Evolutionary conservation across 1,140 invertebrate species (phyloP).

Genomic region (Bradysia coprophila): DNA sequence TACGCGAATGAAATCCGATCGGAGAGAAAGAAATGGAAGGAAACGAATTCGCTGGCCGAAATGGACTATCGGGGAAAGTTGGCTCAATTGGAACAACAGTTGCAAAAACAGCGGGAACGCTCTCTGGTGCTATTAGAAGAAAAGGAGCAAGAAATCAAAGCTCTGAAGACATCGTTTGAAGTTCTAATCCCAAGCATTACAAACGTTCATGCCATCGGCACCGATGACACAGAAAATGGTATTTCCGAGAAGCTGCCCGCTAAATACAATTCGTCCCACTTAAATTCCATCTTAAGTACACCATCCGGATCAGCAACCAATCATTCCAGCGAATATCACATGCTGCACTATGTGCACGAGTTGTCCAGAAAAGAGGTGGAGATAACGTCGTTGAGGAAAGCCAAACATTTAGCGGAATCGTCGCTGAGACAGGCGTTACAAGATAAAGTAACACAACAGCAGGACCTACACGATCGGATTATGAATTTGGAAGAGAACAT

Average conservation of each 20-base stretch:
- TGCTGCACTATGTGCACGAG: constrained; percentile 73
- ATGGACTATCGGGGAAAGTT: constrained; percentile 34
- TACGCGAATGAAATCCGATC: constrained; percentile 22
- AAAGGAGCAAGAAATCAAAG: constrained; percentile 58
- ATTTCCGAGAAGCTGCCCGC: constrained; percentile 5
- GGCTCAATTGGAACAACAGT: constrained; percentile 45
- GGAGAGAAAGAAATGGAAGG: constrained; percentile 37
- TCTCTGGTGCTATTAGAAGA: constrained; percentile 58
- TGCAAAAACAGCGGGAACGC: constrained; percentile 58
- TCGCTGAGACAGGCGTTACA: constrained; percentile 42
- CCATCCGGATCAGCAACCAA: not conserved
- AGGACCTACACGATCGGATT: constrained; percentile 35
- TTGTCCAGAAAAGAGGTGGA: constrained; percentile 63
- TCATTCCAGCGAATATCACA: constrained; percentile 28
- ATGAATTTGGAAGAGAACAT: constrained; percentile 34
- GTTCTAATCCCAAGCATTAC: constrained; percentile 19
- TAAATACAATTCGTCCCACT: not conserved
- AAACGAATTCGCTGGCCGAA: constrained; percentile 31
- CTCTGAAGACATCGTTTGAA: constrained; percentile 37
- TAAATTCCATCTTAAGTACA: not conserved
- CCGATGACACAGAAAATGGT: constrained; percentile 8
- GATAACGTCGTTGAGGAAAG: constrained; percentile 47
- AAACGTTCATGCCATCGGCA: not conserved
- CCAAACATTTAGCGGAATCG: constrained; percentile 50
- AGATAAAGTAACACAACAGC: constrained; percentile 30